Base-by-base conservation (phyloP, 37 sponge, comb jelly and placozoan genomes). In the Mnemiopsis leidyi region DNA sequence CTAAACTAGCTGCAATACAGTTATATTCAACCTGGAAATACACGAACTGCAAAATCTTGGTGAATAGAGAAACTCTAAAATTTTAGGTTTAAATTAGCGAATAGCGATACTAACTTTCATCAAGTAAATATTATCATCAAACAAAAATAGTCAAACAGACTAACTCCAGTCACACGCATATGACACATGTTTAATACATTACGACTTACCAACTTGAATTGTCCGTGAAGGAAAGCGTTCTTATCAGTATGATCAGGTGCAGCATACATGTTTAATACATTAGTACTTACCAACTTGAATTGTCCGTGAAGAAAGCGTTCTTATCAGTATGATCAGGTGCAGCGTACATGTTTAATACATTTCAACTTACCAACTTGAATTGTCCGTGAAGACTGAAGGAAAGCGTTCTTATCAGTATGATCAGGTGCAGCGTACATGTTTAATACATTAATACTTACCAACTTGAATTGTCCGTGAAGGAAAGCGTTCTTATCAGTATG, bases 21-120 rank as follows among this genome's bases (percentile, higher is more conserved):
- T 85, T 85, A 13, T 36, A 38, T 26, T 85, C 90, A 39, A 85
- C 90, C 90, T 85, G 90, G 32, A 18, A 20, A 79, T 32, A 34
- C n/a, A n/a, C n/a, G n/a, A n/a, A n/a, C n/a, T n/a, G n/a, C n/a
- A n/a, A n/a, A n/a, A n/a, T n/a, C n/a, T n/a, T n/a, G n/a, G n/a
- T n/a, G n/a, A n/a, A n/a, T n/a, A n/a, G n/a, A n/a, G n/a, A n/a
- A n/a, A n/a, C n/a, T n/a, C n/a, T n/a, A n/a, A n/a, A n/a, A n/a
- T n/a, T n/a, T n/a, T n/a, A n/a, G n/a, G n/a, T n/a, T n/a, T n/a
- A n/a, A n/a, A n/a, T n/a, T n/a, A n/a, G n/a, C n/a, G n/a, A n/a
- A n/a, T n/a, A n/a, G n/a, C n/a, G n/a, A n/a, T n/a, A n/a, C n/a
- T n/a, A n/a, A n/a, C n/a, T n/a, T n/a, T n/a, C n/a, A n/a, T n/a